Conservation (phyloP, 2,888 invertebrate genomes). For the Deladenus siricidicola region DNA sequence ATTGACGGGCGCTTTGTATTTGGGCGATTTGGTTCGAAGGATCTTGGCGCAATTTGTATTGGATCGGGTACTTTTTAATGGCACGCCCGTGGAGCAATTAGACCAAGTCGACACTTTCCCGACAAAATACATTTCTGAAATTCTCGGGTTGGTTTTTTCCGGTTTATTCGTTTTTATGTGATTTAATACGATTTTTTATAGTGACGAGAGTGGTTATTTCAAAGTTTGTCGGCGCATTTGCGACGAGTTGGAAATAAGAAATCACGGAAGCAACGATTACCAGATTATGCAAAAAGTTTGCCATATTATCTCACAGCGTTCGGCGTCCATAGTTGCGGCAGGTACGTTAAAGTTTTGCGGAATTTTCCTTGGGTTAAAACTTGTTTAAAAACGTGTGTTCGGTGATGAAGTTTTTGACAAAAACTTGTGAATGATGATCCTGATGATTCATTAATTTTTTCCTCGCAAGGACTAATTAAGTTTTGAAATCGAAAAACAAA, state of each 20-base stretch:
- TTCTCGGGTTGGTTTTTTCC: constrained; percentile 38
- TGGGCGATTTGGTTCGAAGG: constrained; percentile 51
- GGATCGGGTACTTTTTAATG: constrained; percentile 49
- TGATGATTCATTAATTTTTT: neutral
- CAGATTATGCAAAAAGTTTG: constrained; percentile 50
- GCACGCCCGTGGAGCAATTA: constrained; percentile 43
- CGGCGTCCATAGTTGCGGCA: constrained; percentile 52
- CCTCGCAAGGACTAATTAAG: neutral
- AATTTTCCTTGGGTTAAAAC: neutral
- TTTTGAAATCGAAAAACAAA: no score
- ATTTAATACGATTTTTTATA: constrained; percentile 25
- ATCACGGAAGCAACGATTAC: constrained; percentile 50
- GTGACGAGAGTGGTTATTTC: constrained; percentile 48
- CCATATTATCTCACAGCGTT: constrained; percentile 45
- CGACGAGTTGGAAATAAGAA: constrained; percentile 52
- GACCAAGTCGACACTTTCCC: constrained; percentile 51
- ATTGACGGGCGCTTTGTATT: constrained; percentile 53
- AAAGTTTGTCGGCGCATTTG: constrained; percentile 49
- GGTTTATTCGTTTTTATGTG: neutral
- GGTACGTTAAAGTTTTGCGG: constrained; percentile 27
- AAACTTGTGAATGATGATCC: neutral
- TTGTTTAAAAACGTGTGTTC: neutral
- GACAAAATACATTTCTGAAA: constrained; percentile 53
- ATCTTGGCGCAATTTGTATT: constrained; percentile 48
- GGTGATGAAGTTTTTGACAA: neutral